Percentiles rank a stretch among this genome's conserved stretches.
Conservation (phyloP, 2,113 vertebrate species). For the Hyperoodon ampullatus region DNA sequence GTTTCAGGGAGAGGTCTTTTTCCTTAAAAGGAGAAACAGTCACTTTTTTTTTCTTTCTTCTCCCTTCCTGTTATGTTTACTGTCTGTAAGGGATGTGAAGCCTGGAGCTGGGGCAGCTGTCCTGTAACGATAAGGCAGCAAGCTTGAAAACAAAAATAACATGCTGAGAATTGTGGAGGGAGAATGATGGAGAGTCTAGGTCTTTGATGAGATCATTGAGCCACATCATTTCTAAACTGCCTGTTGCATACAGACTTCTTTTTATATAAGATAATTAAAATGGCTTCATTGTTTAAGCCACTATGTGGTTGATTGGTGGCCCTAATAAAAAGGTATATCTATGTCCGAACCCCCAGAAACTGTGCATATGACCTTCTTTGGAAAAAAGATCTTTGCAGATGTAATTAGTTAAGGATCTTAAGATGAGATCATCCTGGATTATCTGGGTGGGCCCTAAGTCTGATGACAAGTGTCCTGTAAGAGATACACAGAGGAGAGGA, state of each 20-base stretch:
- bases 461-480: not conserved
- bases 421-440: not conserved
- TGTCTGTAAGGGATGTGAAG: not conserved
- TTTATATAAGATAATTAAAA: not conserved
- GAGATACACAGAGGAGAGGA: not conserved
- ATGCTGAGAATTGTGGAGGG: not conserved
- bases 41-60: not conserved
- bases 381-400: not conserved
- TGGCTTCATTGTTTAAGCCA: not conserved
- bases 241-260: not conserved
- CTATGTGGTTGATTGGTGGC: not conserved
- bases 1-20: not conserved
- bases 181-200: not conserved
- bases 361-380: conserved; percentile 3
- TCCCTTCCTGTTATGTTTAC: not conserved
- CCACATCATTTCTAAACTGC: not conserved
- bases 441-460: not conserved
- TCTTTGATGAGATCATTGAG: not conserved
- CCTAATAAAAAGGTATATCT: not conserved
- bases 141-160: not conserved
- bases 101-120: not conserved
- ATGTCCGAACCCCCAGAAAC: not conserved
- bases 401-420: not conserved
- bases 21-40: not conserved
- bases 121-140: not conserved